These are phyloP conservation scores for Hyposoter dolosus DNA, from an alignment of 2,888 invertebrate species.

Conservation along the genomic window DNA sequence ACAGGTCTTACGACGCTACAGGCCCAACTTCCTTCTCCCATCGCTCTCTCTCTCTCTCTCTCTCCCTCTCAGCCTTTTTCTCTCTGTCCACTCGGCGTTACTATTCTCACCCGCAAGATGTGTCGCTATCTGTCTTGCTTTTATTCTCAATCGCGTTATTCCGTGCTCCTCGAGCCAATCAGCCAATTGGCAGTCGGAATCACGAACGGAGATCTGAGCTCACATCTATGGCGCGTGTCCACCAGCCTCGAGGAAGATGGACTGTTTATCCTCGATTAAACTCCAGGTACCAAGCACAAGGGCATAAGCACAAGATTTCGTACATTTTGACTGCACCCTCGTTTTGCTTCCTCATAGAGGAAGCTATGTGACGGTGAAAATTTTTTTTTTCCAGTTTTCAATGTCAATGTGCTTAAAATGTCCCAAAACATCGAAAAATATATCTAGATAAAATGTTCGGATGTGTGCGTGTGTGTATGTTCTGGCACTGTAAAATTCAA, in stretches of 20 bases:
- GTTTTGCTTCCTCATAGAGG: no score
- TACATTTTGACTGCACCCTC: neutral
- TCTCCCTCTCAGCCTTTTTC: constrained; percentile 13
- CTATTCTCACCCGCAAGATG: constrained; percentile 13
- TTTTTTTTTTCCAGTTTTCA: no score
- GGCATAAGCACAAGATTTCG: neutral
- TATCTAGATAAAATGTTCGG: no score
- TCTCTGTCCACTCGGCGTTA: constrained; percentile 23
- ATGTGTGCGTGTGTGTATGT: no score
- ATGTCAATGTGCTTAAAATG: no score
- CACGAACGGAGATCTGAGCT: constrained; percentile 43
- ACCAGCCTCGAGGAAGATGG: constrained; percentile 36
- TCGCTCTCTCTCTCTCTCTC: constrained; percentile 52
- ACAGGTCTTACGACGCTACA: constrained; percentile 51
- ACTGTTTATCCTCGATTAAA: neutral
- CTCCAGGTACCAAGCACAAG: neutral
- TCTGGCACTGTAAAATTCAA: no score
- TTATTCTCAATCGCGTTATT: constrained; percentile 49
- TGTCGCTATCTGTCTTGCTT: constrained; percentile 34
- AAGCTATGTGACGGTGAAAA: no score
- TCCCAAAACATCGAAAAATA: no score
- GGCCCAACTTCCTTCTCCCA: constrained; percentile 67
- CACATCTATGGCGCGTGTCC: constrained; percentile 51
- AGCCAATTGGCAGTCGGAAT: constrained; percentile 59
- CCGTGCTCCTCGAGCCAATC: constrained; percentile 23